phyloP scores from a whole-genome alignment of 2,888 invertebrate genomes.

The Xanthorhoe designata region DNA sequence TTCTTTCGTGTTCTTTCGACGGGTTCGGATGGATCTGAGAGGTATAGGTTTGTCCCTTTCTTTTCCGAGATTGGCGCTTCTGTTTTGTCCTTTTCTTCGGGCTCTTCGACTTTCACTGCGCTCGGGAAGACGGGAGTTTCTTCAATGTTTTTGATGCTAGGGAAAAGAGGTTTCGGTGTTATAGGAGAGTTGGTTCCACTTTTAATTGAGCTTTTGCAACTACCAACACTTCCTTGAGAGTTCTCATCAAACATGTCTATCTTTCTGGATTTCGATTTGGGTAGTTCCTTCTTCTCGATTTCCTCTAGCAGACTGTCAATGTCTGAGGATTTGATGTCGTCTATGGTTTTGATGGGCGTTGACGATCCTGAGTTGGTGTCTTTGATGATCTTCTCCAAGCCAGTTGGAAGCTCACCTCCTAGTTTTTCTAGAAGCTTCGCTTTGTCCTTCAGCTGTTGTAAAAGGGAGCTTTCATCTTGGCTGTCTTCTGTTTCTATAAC shows the following conservation, averaged over 20 bases:
- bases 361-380: slow-evolving; percentile 56
- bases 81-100: slow-evolving; percentile 50
- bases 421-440: slow-evolving; percentile 82
- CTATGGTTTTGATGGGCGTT: slow-evolving; percentile 57
- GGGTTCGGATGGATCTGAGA: slow-evolving; percentile 59
- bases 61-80: slow-evolving; percentile 57
- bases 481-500: slow-evolving; percentile 64
- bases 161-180: slow-evolving; percentile 57
- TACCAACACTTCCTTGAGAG: slow-evolving; percentile 49
- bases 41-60: slow-evolving; percentile 71
- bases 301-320: slow-evolving; percentile 76
- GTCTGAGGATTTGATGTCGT: slow-evolving; percentile 47
- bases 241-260: slow-evolving; percentile 56
- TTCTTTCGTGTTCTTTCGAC: slow-evolving; percentile 69
- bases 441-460: slow-evolving; percentile 78
- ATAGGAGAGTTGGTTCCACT: slow-evolving; percentile 52
- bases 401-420: slow-evolving; percentile 82
- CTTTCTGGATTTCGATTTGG: slow-evolving; percentile 62
- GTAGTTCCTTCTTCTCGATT: slow-evolving; percentile 76
- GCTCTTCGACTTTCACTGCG: slow-evolving; percentile 52
- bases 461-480: slow-evolving; percentile 69
- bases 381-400: slow-evolving; percentile 77
- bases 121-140: slow-evolving; percentile 58
- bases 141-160: slow-evolving; percentile 57
- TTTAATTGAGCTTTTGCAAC: slow-evolving; percentile 60